Percentiles rank a stretch among this genome's conserved stretches.
Evolutionary conservation across 1,140 invertebrate species (phyloP).

Genomic region (Acyrthosiphon pisum): DNA sequence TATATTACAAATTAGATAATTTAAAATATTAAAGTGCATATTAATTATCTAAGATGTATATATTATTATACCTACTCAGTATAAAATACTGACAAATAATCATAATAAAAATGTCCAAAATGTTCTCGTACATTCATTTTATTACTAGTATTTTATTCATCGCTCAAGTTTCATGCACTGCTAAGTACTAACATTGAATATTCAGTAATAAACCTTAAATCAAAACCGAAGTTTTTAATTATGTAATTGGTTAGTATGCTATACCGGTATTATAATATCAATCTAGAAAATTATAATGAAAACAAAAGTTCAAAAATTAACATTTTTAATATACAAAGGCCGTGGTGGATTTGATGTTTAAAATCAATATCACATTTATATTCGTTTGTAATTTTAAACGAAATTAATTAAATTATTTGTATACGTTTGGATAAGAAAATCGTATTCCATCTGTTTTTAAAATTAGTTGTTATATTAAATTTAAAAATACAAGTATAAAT

Average conservation of each 20-base stretch:
- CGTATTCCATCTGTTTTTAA: background rate
- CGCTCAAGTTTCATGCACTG: background rate
- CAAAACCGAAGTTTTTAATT: background rate
- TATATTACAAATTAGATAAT: background rate
- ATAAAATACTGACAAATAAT: background rate
- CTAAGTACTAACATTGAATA: background rate
- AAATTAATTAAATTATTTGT: slow-evolving; percentile 16
- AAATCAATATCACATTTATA: background rate
- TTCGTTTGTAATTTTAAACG: background rate
- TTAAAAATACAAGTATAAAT: background rate
- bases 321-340: background rate
- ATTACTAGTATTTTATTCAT: background rate
- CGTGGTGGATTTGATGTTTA: background rate
- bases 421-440: background rate
- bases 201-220: slow-evolving; percentile 12
- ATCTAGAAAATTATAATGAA: background rate
- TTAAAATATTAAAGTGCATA: background rate
- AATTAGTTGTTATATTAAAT: background rate
- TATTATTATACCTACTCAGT: background rate
- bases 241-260: background rate
- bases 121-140: too few species aligned
- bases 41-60: background rate
- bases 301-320: background rate
- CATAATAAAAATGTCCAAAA: background rate
- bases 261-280: background rate